Evolutionary conservation across 2,888 invertebrate genomes (phyloP), one percentile per base, ranked within the genome.

Genomic region (Agrenia bidenticulata): DNA sequence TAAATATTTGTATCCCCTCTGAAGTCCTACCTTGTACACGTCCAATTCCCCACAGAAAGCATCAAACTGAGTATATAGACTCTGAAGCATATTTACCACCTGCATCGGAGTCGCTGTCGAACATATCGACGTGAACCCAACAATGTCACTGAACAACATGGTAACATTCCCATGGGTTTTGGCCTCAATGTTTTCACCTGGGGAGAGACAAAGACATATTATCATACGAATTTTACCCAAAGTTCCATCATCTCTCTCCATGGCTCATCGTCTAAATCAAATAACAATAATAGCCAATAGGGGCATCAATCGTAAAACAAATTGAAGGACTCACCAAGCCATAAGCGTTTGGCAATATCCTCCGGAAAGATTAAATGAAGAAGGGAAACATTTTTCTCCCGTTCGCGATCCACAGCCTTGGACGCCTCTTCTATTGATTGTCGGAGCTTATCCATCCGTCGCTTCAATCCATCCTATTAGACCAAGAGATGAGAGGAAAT

Each of bases 101-200:
- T 92, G 92, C 86, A 96, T 91, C 0, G 95, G 95, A 0, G 94
- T 94, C 21, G 94, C 92, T 0, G 93, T 90, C 0, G 94, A 92
- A 78, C 96, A 96, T 78, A 96, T 96, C 39, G 93, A 92, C 0
- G 95, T 96, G 80, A 96, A 96, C 21, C 95, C 95, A 0, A 96
- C 95, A 62, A 96, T 94, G 78, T 96, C 95, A 77, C 94, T 94
- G 82, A 96, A 96, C 54, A 96, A 82, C 89, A 95, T 94, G 1
- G 95, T 94, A 60, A 95, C 95, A 80, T 94, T 87, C 75, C 94
- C 90, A 79, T 94, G 92, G 53, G 90, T 93, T 80, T 93, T 91
- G 0, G 95, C 94, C 81, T 94, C 93, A 63, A 96, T 94, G 61
- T 88, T 87, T 79, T 94, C 89, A 67, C 94, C 92, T 80, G 73